Evolutionary conservation across 2,797 vertebrate species (phyloP), one percentile per base, ranked within the genome.

Genomic region (Buphagus erythrorhynchus): DNA sequence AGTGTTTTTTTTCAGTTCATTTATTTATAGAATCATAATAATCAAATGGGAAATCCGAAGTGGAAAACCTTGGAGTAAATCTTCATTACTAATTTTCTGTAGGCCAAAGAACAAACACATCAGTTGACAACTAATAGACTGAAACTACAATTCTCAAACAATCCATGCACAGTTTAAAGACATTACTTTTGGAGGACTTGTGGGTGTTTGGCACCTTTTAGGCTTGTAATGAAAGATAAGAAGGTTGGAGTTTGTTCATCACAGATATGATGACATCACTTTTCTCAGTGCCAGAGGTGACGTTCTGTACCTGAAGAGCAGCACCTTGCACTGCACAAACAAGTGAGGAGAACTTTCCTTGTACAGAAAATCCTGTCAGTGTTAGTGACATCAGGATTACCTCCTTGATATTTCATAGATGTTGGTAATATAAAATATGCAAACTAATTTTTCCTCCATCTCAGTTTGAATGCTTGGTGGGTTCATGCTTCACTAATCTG

Each of bases 341-440:
- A 38, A 63, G 42, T 69, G 92, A 48, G 35, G 36, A 86, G 63
- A 71, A 62, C 62, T 63, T 82, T 48, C 74, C 38, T n/a, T 28
- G n/a, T 35, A 18, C 75, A 75, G 61, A 79, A 80, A 88, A 31
- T 51, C 35, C 76, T 69, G 15, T 26, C 68, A 36, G 66, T 61
- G 19, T 45, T 71, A 58, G 72, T 67, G 28, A 65, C 31, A 85
- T 80, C 92, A 78, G 67, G 22, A 59, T 82, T 80, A 35, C 84
- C 78, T 95, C 68, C 51, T 73, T 38, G 22, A 22, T 69, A 52
- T 87, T 92, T 95, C 66, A 25, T 57, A 74, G 90, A 72, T 9
- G 5, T 77, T 62, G 54, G 48, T 67, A 78, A 84, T 87, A n/a
- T 85, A 93, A 97, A 96, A 91, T 90, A 95, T 96, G 89, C 81